These are phyloP conservation scores for Struthidea cinerea DNA, from an alignment of 2,113 vertebrate species.

Conservation along the genomic window DNA sequence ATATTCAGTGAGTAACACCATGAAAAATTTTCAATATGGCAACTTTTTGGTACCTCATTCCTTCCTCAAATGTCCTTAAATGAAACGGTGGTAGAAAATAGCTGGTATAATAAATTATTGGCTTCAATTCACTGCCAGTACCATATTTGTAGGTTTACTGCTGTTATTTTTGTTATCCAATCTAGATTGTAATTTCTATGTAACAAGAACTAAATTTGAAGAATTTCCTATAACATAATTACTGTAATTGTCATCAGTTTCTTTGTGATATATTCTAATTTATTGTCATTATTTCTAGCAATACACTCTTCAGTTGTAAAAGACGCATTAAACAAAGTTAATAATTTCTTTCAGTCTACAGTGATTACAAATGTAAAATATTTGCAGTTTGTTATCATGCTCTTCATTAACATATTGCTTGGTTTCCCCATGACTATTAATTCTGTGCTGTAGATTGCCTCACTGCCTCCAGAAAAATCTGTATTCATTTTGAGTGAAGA, in stretches of 20 bases:
- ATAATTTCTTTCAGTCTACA: background rate
- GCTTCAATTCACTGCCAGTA: background rate
- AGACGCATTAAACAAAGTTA: background rate
- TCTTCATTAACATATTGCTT: background rate
- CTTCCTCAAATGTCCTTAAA: background rate
- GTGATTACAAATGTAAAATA: background rate
- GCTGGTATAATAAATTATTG: background rate
- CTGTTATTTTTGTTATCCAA: background rate
- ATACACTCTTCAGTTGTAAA: background rate
- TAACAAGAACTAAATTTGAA: background rate
- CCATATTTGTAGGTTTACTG: background rate
- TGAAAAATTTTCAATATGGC: background rate
- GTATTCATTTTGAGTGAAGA: background rate
- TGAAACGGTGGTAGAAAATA: background rate
- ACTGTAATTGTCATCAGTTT: background rate
- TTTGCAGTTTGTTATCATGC: background rate
- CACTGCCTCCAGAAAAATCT: background rate
- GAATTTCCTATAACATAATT: background rate
- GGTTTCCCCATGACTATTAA: background rate
- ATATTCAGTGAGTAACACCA: background rate
- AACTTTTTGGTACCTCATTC: background rate
- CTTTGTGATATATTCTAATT: background rate
- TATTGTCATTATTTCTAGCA: background rate
- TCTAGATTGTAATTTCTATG: background rate
- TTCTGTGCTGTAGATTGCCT: background rate